These are phyloP conservation scores for Chaenocephalus aceratus DNA, from an alignment of 2,113 vertebrate species.

Conservation along the genomic window DNA sequence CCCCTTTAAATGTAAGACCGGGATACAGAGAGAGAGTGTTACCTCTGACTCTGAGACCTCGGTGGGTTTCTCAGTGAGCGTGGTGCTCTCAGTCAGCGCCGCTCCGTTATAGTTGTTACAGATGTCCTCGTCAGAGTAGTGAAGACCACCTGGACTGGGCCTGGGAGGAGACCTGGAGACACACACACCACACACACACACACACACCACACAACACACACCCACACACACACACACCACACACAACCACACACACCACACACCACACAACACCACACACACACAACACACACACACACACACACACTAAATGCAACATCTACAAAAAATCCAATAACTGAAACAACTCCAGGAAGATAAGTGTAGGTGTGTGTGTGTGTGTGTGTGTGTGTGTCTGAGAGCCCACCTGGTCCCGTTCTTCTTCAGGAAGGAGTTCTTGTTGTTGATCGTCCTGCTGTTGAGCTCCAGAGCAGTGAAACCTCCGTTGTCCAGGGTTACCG, in stretches of 20 bases:
- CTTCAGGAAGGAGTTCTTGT: slow-evolving; percentile 93
- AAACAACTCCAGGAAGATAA: neutral
- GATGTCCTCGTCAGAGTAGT: slow-evolving; percentile 96
- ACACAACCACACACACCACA: no score
- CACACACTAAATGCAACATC: neutral
- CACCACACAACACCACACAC: no score
- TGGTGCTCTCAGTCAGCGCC: slow-evolving; percentile 88
- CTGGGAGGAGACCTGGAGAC: slow-evolving; percentile 91
- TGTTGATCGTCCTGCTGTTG: slow-evolving; percentile 91
- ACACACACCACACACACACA: no score
- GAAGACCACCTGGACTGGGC: slow-evolving; percentile 93
- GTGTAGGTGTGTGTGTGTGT: neutral
- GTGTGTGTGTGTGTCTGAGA: neutral
- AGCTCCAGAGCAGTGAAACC: slow-evolving; percentile 95
- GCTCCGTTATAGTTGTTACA: slow-evolving; percentile 94
- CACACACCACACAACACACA: no score
- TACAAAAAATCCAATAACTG: neutral
- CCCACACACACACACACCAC: no score
- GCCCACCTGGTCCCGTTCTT: slow-evolving; percentile 93
- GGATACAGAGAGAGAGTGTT: slow-evolving; percentile 3
- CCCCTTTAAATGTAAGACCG: neutral
- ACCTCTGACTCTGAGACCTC: slow-evolving; percentile 95
- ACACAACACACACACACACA: no score
- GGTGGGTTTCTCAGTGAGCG: slow-evolving; percentile 90
- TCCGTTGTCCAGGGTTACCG: slow-evolving; percentile 93